phyloP scores from a whole-genome alignment of 2,888 invertebrate genomes.

The Eupithecia exiguata region DNA sequence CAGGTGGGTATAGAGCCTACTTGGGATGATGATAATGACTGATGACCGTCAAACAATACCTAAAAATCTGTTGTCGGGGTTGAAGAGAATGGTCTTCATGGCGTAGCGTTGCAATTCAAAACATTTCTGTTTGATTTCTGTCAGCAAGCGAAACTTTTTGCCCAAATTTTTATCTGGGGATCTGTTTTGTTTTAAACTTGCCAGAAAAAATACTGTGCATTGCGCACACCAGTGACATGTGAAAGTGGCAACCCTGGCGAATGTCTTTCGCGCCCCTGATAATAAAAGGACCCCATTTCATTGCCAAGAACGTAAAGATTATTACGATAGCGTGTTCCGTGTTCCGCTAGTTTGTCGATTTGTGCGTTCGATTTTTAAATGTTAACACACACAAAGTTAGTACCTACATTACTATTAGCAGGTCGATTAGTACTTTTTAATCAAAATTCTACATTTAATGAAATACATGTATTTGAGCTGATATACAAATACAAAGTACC shows the following conservation, averaged over 20 bases:
- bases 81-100: background rate
- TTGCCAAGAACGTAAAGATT: slow-evolving; percentile 44
- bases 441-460: no score
- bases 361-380: slow-evolving; percentile 19
- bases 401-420: no score
- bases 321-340: slow-evolving; percentile 33
- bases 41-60: no score
- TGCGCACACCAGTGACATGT: background rate
- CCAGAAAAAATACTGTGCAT: background rate
- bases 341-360: slow-evolving; percentile 46
- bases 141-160: background rate
- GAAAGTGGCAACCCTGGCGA: slow-evolving; percentile 53
- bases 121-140: background rate
- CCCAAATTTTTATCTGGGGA: background rate
- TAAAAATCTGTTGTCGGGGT: background rate
- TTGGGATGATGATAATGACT: background rate
- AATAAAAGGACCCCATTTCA: slow-evolving; percentile 60
- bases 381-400: background rate
- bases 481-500: no score
- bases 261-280: slow-evolving; percentile 66
- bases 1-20: background rate
- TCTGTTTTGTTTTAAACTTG: background rate
- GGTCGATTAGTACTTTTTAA: no score
- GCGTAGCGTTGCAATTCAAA: background rate
- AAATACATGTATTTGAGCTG: no score